Evolutionary conservation across 2,888 invertebrate species (phyloP), one percentile per base, ranked within the genome.

Genomic region (Schrankia costaestrigalis): DNA sequence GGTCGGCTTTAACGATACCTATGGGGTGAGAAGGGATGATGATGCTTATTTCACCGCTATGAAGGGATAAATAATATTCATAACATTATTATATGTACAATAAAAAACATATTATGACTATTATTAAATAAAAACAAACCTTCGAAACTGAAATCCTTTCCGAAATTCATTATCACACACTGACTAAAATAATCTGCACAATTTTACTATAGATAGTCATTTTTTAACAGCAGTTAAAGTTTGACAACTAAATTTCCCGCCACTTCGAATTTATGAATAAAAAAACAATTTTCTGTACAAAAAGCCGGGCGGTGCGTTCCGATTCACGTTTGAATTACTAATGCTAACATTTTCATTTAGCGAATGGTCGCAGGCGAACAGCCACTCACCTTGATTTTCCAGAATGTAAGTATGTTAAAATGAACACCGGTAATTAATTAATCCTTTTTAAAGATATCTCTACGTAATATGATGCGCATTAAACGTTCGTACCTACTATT

Each of bases 141-240:
- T 65, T 59, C 49, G 40, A 48, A 50, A 35, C 35, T 32, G 37
- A 46, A 51, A 43, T 59, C 53, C 46, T 48, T 48, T 43, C 27
- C 41, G 46, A 45, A 46, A 41, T 33, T 45, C 50, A 49, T 80
- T 64, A n/a, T n/a, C n/a, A 85, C 57, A 86, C 84, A 78, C 87
- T 78, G 38, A 87, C 73, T 51, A 88, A 69, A 54, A 88, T 86
- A 33, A 87, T 88, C 60, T 88, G 87, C 41, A 88, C 87, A 36
- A 88, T 76, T 77, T 86, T 88, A 59, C 87, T 84, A 67, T 87
- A 87, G 47, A 88, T 79, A 8, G 87, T 87, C 87, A 88, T 88
- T 60, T 66, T 81, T 35, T 35, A 41, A 41, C 11, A 26, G 35
- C 12, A 30, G 29, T 13, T 21, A 4, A 19, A 18, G 38, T 38